Evolutionary conservation across 1,140 invertebrate species (phyloP).

Genomic region (Panagrolaimus sp.): DNA sequence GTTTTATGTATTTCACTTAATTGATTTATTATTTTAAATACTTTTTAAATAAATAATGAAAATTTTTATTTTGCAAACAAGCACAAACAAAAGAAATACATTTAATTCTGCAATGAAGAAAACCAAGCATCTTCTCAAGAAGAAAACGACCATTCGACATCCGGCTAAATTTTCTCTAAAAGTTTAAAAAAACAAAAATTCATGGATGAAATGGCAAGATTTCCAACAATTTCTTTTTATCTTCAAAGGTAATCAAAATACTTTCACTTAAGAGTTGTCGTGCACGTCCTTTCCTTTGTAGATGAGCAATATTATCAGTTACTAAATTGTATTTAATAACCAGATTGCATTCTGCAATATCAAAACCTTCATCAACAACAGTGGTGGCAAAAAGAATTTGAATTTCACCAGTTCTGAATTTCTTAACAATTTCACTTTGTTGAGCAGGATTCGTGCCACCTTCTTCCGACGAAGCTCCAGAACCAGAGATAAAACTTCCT

Average conservation of each 20-base stretch:
- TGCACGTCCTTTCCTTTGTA: constrained; percentile 54
- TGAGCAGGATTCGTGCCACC: background rate
- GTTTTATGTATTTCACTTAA: too few species aligned
- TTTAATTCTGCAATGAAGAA: too few species aligned
- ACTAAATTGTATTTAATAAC: constrained; percentile 59
- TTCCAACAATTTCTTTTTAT: background rate
- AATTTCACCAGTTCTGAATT: background rate
- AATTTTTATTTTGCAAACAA: too few species aligned
- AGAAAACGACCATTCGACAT: too few species aligned
- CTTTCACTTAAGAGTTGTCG: background rate
- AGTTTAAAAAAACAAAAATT: too few species aligned
- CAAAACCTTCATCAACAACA: constrained; percentile 60
- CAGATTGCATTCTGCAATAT: constrained; percentile 59
- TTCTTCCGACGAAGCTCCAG: background rate
- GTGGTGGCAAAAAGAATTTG: constrained; percentile 65
- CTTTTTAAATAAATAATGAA: too few species aligned
- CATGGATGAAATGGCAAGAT: too few species aligned
- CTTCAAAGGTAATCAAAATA: constrained; percentile 10
- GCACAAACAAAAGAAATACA: too few species aligned
- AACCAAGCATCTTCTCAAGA: too few species aligned
- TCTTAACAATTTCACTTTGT: background rate
- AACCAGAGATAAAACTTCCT: background rate
- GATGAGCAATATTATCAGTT: constrained; percentile 58
- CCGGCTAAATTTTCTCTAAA: too few species aligned
- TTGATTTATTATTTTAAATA: too few species aligned